phyloP scores from a whole-genome alignment of 2,113 vertebrate species.

The Sapayoa aenigma region DNA sequence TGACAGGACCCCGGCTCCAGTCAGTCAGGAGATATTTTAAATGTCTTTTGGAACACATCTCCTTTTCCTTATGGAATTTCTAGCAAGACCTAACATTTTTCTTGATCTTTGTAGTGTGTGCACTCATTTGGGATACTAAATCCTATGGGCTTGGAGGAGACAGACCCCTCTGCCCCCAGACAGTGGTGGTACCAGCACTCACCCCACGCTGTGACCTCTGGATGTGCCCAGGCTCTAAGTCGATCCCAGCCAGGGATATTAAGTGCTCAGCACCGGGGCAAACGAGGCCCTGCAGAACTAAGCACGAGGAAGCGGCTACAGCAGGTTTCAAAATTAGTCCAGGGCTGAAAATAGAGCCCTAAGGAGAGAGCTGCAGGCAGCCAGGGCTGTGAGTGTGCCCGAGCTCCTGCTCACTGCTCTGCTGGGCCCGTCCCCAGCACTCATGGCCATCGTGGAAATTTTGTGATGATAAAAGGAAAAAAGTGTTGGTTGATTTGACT shows the following conservation, averaged over 20 bases:
- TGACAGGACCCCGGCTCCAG: not conserved
- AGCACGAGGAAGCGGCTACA: not conserved
- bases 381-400: not conserved
- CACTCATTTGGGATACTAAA: not conserved
- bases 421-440: fast-evolving
- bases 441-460: not conserved
- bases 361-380: not conserved
- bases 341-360: conserved; percentile 3
- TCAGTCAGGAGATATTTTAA: not conserved
- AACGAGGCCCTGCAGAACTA: conserved; percentile 13
- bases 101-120: fast-evolving
- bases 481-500: not conserved
- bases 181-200: fast-evolving
- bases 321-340: not conserved
- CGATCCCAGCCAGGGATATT: not conserved
- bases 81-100: not conserved
- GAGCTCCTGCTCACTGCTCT: not conserved
- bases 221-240: not conserved
- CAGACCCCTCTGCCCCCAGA: not conserved
- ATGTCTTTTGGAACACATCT: not conserved
- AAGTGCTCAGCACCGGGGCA: conserved; percentile 37
- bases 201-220: not conserved
- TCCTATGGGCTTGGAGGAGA: fast-evolving
- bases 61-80: not conserved
- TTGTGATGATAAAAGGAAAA: not conserved